Conservation (phyloP, 2,888 invertebrate species). For the Drosophila nr. perissopoda region DNA sequence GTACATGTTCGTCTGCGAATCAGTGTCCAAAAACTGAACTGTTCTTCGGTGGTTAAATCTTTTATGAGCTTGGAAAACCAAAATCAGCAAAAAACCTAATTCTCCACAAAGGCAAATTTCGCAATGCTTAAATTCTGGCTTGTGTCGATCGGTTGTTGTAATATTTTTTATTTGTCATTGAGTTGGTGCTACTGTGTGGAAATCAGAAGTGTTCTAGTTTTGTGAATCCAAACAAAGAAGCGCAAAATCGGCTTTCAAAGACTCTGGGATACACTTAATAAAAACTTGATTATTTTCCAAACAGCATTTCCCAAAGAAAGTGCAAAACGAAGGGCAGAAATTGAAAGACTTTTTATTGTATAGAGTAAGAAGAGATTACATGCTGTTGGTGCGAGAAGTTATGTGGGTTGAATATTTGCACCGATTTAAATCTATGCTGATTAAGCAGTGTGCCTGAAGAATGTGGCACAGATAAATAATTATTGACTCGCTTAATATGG, state of each 20-base stretch:
- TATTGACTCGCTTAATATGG: slow-evolving; percentile 15
- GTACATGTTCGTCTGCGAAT: slow-evolving; percentile 47
- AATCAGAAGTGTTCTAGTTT: slow-evolving; percentile 39
- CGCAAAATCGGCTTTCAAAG: neutral
- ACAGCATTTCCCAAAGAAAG: neutral
- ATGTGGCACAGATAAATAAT: slow-evolving; percentile 24
- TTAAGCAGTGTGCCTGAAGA: slow-evolving; percentile 14
- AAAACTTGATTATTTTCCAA: neutral
- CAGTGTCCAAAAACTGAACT: slow-evolving; percentile 31
- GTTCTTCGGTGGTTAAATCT: slow-evolving; percentile 22
- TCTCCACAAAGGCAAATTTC: slow-evolving; percentile 21
- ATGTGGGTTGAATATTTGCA: slow-evolving; percentile 17
- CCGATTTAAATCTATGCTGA: slow-evolving; percentile 29
- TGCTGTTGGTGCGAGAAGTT: slow-evolving; percentile 1
- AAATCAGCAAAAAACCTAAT: slow-evolving; percentile 44
- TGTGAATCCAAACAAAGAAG: neutral
- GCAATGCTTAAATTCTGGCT: slow-evolving; percentile 41
- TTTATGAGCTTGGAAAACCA: slow-evolving; percentile 45
- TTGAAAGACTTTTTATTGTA: neutral
- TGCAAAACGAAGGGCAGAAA: neutral
- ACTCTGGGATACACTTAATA: slow-evolving; percentile 26
- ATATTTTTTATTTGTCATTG: slow-evolving; percentile 1
- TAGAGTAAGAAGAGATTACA: slow-evolving; percentile 19
- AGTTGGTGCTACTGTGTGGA: slow-evolving; percentile 23
- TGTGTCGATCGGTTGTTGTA: slow-evolving; percentile 31